A percentile compares a stretch with the other conserved stretches of the same genome.
These are phyloP conservation scores for Orchestia grillus DNA, from an alignment of 1,140 invertebrate genomes.

Conservation along the genomic window DNA sequence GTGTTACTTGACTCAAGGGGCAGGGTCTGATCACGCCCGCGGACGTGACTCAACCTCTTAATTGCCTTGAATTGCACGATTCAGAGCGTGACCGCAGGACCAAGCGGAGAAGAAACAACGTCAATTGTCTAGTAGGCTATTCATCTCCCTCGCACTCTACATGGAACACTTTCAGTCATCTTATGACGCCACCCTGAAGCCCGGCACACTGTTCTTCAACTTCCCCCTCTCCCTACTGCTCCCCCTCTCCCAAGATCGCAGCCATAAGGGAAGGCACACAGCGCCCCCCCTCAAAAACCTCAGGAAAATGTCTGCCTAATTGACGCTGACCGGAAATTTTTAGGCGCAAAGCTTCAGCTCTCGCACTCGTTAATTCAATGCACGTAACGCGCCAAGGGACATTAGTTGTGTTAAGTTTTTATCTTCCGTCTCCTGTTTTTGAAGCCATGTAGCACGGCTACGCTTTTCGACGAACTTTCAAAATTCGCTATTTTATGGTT, in stretches of 20 bases:
- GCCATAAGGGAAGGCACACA: background rate
- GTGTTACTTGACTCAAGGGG: no score
- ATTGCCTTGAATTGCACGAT: background rate
- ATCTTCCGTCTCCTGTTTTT: background rate
- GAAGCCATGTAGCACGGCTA: conserved; percentile 21
- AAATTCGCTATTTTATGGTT: background rate
- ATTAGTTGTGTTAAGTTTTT: conserved; percentile 44
- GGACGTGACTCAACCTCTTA: background rate
- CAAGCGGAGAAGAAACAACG: background rate
- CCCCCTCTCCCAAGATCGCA: background rate
- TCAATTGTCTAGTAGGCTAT: background rate
- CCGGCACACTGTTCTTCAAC: background rate
- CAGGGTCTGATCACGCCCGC: no score
- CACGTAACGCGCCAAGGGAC: conserved; percentile 3
- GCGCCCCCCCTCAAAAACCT: conserved; percentile 1
- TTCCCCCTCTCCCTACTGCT: background rate
- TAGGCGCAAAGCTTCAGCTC: background rate
- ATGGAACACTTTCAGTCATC: background rate
- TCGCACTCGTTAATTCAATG: conserved; percentile 46
- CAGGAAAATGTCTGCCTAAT: conserved; percentile 27
- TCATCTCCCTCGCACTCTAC: background rate
- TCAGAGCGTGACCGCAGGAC: background rate
- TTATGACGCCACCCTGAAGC: background rate
- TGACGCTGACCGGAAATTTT: conserved; percentile 44
- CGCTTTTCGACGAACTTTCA: conserved; percentile 25